phyloP scores from a whole-genome alignment of 2,797 vertebrate genomes.

The Chelidonichthys spinosus region DNA sequence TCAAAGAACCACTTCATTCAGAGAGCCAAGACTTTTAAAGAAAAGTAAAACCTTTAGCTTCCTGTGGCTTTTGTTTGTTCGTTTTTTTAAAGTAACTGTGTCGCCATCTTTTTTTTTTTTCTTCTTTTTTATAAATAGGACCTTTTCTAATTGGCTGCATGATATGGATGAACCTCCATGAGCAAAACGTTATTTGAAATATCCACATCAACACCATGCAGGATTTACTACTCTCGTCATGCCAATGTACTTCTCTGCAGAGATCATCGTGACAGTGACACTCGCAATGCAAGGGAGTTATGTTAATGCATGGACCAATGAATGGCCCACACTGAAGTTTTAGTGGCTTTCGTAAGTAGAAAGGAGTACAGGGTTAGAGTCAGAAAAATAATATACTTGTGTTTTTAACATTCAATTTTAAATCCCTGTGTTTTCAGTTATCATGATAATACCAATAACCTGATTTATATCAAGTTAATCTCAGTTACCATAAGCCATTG shows the following conservation, averaged over 20 bases:
- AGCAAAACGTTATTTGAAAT: constrained; percentile 30
- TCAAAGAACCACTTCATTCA: constrained; percentile 79
- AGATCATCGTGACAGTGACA: not conserved
- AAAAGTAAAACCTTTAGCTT: constrained; percentile 57
- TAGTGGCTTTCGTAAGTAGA: not conserved
- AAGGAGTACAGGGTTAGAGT: not conserved
- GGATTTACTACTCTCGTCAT: not conserved
- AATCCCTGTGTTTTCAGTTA: not conserved
- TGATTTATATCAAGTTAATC: not conserved
- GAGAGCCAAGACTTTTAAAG: constrained; percentile 68
- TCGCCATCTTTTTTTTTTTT: not conserved
- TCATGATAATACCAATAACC: not conserved
- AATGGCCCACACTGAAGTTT: not conserved
- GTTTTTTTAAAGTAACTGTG: constrained; percentile 25
- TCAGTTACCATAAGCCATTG: not conserved
- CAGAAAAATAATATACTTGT: not conserved
- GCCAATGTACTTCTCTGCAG: not conserved
- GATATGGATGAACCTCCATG: not conserved
- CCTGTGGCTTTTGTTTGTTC: constrained; percentile 30
- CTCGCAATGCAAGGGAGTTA: not conserved
- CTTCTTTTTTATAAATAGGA: not conserved
- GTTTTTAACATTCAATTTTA: not conserved
- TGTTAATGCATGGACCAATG: not conserved
- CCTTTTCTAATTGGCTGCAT: constrained; percentile 41
- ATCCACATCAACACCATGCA: not conserved